Evolutionary conservation across 2,797 vertebrate species (phyloP).

Genomic region (Gymnothorax reevesii): DNA sequence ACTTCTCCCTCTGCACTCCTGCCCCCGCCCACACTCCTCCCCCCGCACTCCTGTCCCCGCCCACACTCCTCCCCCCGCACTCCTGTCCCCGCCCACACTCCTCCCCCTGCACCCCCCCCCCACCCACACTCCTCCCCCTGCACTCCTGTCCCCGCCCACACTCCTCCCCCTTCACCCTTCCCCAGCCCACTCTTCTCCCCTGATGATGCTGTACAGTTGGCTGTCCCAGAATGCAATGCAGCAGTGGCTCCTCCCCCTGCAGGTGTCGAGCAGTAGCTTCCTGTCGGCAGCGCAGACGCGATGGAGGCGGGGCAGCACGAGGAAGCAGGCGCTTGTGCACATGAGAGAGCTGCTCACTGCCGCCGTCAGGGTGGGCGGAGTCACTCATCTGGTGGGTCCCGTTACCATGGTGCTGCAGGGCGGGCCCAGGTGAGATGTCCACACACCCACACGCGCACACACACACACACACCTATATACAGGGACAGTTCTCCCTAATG

Average conservation of each 20-base stretch:
- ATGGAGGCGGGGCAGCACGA: constrained; percentile 92
- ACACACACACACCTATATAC: no score
- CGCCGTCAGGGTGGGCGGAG: constrained; percentile 91
- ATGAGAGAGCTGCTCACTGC: constrained; percentile 96
- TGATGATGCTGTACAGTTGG: not conserved
- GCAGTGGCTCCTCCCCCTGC: not conserved
- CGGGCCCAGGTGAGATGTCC: constrained; percentile 83
- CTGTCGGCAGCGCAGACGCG: constrained; percentile 94
- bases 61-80: not conserved
- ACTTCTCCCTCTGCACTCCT: not conserved
- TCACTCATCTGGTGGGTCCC: constrained; percentile 93
- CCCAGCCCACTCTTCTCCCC: no score
- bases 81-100: not conserved
- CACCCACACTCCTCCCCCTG: not conserved
- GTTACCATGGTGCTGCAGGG: constrained; percentile 98
- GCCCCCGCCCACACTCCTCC: not conserved
- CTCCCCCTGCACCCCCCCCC: not conserved
- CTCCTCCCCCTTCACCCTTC: no score
- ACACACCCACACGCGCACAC: not conserved
- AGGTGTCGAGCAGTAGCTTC: constrained; percentile 98
- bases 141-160: not conserved
- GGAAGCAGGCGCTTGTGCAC: constrained; percentile 93
- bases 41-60: no score
- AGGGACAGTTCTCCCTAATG: no score
- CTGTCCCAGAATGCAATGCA: not conserved